Conservation (phyloP, 2,797 vertebrate genomes). For the Falco rusticolus region DNA sequence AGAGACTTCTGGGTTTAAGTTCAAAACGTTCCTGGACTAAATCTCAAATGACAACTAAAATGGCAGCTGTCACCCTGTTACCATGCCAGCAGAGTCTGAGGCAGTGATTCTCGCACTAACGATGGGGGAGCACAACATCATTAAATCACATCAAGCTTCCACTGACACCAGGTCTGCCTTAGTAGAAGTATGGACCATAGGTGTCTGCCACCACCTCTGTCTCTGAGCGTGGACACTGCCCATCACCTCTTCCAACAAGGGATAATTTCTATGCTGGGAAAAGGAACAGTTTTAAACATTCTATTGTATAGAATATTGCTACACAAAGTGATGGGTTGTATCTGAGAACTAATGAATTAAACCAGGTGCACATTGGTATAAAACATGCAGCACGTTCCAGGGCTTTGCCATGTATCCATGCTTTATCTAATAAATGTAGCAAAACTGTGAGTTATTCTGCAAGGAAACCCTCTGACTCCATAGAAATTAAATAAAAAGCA, state of each 20-base stretch:
- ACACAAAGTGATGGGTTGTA: neutral
- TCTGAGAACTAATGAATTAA: neutral
- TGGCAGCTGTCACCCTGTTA: conserved; percentile 37
- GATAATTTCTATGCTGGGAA: neutral
- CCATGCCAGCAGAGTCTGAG: conserved; percentile 23
- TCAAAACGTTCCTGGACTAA: conserved; percentile 31
- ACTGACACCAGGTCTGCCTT: neutral
- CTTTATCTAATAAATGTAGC: neutral
- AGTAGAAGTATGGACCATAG: neutral
- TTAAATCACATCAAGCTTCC: neutral
- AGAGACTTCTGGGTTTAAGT: conserved; percentile 41
- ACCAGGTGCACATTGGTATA: accelerated
- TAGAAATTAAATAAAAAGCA: neutral
- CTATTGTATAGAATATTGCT: neutral
- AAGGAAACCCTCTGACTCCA: neutral
- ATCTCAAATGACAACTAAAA: conserved; percentile 31
- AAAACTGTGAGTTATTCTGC: neutral
- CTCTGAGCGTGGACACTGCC: accelerated
- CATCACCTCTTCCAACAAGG: neutral
- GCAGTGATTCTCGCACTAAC: neutral
- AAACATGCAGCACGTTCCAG: neutral
- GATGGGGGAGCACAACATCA: neutral
- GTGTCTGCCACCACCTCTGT: neutral
- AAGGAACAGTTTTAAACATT: neutral
- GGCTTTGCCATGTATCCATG: neutral